Evolutionary conservation across 2,888 invertebrate genomes (phyloP).

Genomic region (Allacma fusca): DNA sequence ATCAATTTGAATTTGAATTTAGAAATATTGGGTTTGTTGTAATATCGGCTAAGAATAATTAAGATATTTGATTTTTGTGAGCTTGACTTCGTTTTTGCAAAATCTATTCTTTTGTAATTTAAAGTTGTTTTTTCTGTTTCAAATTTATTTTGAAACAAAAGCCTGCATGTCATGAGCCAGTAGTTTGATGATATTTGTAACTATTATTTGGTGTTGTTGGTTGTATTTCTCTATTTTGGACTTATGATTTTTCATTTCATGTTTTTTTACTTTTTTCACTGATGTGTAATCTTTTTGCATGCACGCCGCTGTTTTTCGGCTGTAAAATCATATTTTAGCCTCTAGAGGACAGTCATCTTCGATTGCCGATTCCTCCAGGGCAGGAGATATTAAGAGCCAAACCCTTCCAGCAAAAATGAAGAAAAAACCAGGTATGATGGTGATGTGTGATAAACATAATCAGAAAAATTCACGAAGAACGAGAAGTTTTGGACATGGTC

Average conservation of each 20-base stretch:
- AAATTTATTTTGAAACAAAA: conserved; percentile 2
- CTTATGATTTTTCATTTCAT: background rate
- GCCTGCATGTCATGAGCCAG: background rate
- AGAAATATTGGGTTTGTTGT: too few relatives aligned
- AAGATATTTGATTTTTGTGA: too few relatives aligned
- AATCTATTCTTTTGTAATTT: too few relatives aligned
- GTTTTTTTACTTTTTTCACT: conserved; percentile 17
- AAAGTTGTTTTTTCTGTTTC: background rate
- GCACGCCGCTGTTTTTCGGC: conserved; percentile 41
- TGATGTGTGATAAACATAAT: conserved; percentile 33
- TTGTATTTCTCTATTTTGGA: conserved; percentile 1
- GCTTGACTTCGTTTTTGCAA: too few relatives aligned
- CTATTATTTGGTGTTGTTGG: conserved; percentile 16
- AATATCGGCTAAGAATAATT: too few relatives aligned
- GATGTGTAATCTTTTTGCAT: conserved; percentile 35
- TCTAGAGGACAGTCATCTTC: conserved; percentile 35
- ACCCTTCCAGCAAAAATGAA: conserved; percentile 58
- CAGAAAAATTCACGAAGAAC: background rate
- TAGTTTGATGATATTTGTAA: background rate
- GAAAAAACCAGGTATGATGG: conserved; percentile 59
- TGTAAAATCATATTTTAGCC: conserved; percentile 32
- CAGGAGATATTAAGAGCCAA: conserved; percentile 45
- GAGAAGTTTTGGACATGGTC: conserved; percentile 39
- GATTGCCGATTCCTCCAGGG: conserved; percentile 50
- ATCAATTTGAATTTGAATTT: too few relatives aligned